Evolutionary conservation across 2,113 vertebrate genomes (phyloP), one percentile per base, ranked within the genome.

Genomic region (Eleginops maclovinus): DNA sequence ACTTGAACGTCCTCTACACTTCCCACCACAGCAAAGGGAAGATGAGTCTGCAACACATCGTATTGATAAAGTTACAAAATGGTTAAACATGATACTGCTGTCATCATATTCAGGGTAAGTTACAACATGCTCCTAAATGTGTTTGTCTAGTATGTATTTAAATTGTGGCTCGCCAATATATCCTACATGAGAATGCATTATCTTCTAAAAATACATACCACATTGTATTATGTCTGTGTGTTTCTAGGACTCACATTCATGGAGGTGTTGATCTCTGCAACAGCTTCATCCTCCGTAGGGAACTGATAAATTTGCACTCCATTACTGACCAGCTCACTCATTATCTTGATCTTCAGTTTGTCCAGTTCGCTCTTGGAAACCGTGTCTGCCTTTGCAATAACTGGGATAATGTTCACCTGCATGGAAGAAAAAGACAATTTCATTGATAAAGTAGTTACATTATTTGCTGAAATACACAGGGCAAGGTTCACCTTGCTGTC

Each of bases 241-340:
- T 31, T 70, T 84, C 16, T 51, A n/a, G 28, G 41, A 94, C 97
- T 96, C 92, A 99, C 98, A 14, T 99, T 99, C 97, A 99, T 98
- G 79, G 97, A 96, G 0, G 96, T 96, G 54, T 99, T 99, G 84
- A 98, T 97, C 93, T 99, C 98, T 0, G 97, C 94, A 0, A 99
- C 95, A 0, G 97, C 97, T 75, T 98, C 98, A 0, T 99, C 98
- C 0, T 99, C 98, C 0, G 97, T 99, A 54, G 98, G 98, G 84
- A 99, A 99, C 94, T 99, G 97, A 72, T 99, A 99, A 84, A 99
- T 97, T 93, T 99, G 98, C 67, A 99, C 97, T 0, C 98, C 98
- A 0, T 99, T 99, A 91, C 97, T 99, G 82, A 98, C 97, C 92
- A 99, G 92, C 93, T 99, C 98, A 0, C 97, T 98, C 98, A 99